Percentiles rank a stretch among this genome's conserved stretches.
Conservation (phyloP, 37 sponge, comb jelly and placozoan genomes). For the Beroe forskalii region DNA sequence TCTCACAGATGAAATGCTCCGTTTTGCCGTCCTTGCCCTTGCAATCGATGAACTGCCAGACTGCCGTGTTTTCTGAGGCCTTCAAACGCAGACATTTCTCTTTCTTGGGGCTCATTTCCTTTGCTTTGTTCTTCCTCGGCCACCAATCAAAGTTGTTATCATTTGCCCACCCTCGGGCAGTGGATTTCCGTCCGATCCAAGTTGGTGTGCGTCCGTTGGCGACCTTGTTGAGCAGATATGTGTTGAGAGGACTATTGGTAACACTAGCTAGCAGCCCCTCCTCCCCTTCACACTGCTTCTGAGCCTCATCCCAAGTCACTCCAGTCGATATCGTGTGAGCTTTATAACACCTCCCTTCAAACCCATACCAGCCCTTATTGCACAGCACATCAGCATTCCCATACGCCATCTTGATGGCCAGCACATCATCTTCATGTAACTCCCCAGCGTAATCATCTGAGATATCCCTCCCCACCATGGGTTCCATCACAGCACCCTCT, state of each 20-base stretch:
- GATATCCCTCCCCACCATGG: neutral
- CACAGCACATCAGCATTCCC: neutral
- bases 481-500: neutral
- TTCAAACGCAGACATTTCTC: neutral
- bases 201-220: constrained; percentile 7
- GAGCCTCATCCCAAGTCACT: constrained; percentile 26
- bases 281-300: neutral
- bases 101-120: neutral
- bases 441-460: neutral
- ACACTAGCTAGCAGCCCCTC: neutral
- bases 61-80: neutral
- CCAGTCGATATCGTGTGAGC: neutral
- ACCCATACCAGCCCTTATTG: neutral
- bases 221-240: neutral
- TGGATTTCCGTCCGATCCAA: constrained; percentile 42
- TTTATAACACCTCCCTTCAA: constrained; percentile 20
- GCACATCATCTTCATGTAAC: neutral
- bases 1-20: constrained; percentile 41
- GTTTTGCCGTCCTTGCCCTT: neutral
- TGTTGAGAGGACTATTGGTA: constrained; percentile 10
- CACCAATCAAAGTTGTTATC: neutral
- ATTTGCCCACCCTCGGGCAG: neutral
- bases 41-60: constrained; percentile 18
- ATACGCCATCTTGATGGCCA: neutral
- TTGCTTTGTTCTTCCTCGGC: neutral